A percentile compares a stretch with the other conserved stretches of the same genome.
Evolutionary conservation across 2,797 vertebrate genomes (phyloP).

Genomic region (Petrocephalus schoutedeni): DNA sequence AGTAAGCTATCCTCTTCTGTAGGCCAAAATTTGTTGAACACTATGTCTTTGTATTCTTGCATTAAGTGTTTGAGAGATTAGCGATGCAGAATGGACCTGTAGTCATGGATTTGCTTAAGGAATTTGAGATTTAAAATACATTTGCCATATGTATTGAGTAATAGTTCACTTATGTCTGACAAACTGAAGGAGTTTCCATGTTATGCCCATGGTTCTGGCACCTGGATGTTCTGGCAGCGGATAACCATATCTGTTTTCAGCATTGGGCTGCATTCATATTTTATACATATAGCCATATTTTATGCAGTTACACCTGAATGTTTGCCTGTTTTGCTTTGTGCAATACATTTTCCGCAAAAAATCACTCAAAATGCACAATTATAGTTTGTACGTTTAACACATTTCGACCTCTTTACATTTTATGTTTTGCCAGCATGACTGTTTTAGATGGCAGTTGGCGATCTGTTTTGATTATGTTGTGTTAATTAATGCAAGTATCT

Average conservation of each 20-base stretch:
- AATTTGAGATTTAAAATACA: background rate
- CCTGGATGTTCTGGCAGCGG: background rate
- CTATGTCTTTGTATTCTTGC: no score
- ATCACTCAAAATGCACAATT: background rate
- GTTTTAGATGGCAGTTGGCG: background rate
- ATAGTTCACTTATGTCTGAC: background rate
- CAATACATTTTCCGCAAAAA: background rate
- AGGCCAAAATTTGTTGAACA: background rate
- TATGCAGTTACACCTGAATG: background rate
- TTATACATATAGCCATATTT: background rate
- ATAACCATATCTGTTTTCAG: background rate
- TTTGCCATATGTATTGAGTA: background rate
- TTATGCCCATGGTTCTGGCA: background rate
- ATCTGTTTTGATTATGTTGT: conserved; percentile 10
- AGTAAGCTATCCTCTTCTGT: background rate
- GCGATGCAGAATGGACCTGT: no score
- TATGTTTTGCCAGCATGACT: background rate
- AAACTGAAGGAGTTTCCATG: background rate
- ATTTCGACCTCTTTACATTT: background rate
- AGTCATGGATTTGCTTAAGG: no score
- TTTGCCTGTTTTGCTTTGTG: background rate
- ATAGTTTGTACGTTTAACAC: background rate
- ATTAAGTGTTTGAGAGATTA: no score
- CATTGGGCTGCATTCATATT: background rate
- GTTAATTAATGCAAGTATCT: conserved; percentile 9